Evolutionary conservation across 2,888 invertebrate genomes (phyloP), one percentile per base, ranked within the genome.

Genomic region (Patella caerulea): DNA sequence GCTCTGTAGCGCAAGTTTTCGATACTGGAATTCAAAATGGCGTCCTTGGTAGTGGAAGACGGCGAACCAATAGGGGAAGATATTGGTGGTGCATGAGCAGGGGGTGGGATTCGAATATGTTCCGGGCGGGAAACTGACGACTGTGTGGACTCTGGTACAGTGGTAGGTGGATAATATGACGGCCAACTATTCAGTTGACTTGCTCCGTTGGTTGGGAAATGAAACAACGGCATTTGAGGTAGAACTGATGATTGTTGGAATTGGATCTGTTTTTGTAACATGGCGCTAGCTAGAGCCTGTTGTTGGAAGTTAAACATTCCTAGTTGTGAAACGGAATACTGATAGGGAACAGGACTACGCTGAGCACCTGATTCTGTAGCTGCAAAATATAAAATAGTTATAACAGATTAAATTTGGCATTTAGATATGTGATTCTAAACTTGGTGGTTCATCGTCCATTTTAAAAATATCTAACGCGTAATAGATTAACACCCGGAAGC

Each of bases 21-120:
- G 7, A 97, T 96, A 1, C 93, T 97, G 87, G 93, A 96, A 79
- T 96, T 96, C 89, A 96, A 96, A 52, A 95, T 96, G 93, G 93
- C 52, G 95, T 95, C 2, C 95, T 96, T 0, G 24, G 78, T 71
- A 14, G 52, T 72, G 17, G 72, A 71, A 55, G 72, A n/a, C 14
- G 79, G 59, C n/a, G 45, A 72, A 71, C 69, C 71, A 53, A 74
- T 54, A 14, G 71, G 54, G 56, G 73, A 17, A n/a, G 74, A 59
- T 24, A 76, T 65, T 34, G 80, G 74, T 14, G 80, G 74, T 15
- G 75, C 73, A 29, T 74, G 45, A n/a, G 74, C 56, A 19, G 80
- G 75, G 14, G 78, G 75, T 11, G 80, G 80, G n/a, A 77, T 69
- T 56, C 79, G 71, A 15, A 74, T 11, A 15, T 71, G 59, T 45